Evolutionary conservation across 2,113 vertebrate genomes (phyloP).

Genomic region (Apodemus speciosus): DNA sequence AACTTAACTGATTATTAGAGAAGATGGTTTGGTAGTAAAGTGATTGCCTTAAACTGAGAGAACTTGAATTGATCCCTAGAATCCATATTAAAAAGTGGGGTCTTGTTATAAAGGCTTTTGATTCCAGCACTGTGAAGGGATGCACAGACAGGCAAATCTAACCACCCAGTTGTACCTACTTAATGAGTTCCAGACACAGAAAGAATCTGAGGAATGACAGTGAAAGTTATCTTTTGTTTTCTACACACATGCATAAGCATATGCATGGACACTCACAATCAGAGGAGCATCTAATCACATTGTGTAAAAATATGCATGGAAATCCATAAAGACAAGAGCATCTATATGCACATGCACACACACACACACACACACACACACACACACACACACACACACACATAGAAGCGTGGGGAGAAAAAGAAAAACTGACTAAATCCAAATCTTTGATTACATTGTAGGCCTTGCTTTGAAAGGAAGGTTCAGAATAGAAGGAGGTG

Average conservation of each 20-base stretch:
- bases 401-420: fast-evolving
- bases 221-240: neutral
- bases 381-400: too few relatives aligned
- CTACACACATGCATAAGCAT: neutral
- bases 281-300: neutral
- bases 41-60: neutral
- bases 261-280: neutral
- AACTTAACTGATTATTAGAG: too few relatives aligned
- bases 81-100: neutral
- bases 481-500: neutral
- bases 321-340: neutral
- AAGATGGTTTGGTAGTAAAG: neutral
- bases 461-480: neutral
- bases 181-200: neutral
- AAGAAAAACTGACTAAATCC: neutral
- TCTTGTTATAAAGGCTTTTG: neutral
- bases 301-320: neutral
- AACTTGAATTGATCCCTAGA: too few relatives aligned
- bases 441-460: neutral
- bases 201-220: neutral
- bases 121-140: neutral
- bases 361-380: neutral
- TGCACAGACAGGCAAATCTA: neutral
- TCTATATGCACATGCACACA: too few relatives aligned
- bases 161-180: neutral